Evolutionary conservation across 2,888 invertebrate species (phyloP).

Genomic region (Amblyjoppa proteus): DNA sequence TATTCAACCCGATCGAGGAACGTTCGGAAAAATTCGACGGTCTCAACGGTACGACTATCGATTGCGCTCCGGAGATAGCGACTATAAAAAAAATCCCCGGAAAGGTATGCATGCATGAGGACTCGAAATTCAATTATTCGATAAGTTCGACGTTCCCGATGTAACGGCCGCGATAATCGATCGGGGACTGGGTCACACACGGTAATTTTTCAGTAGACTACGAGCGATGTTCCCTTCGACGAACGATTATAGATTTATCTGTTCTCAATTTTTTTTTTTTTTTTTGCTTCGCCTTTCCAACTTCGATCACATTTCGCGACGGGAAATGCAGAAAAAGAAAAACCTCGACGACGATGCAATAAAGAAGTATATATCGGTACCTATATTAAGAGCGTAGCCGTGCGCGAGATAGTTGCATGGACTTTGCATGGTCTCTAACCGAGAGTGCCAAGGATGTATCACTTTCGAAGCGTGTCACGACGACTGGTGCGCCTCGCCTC

Average conservation of each 20-base stretch:
- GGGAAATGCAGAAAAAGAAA: not conserved
- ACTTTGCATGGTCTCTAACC: slow-evolving; percentile 39
- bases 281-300: not conserved
- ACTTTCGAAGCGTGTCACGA: slow-evolving; percentile 61
- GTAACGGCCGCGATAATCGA: not conserved
- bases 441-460: slow-evolving; percentile 55
- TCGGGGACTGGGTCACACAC: slow-evolving; percentile 4
- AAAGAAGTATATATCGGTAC: not conserved
- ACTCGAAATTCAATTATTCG: not conserved
- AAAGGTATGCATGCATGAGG: not conserved
- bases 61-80: not conserved
- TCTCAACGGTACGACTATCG: not conserved
- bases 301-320: not conserved
- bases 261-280: not conserved
- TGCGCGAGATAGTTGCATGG: slow-evolving; percentile 15
- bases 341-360: not conserved
- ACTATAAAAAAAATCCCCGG: not conserved
- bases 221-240: not conserved
- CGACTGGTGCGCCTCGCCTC: slow-evolving; percentile 55
- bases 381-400: not conserved
- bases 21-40: not conserved
- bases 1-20: not conserved
- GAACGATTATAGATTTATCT: not conserved
- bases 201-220: not conserved
- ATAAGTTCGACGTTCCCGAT: not conserved